These are phyloP conservation scores for Zenarchopterus dispar DNA, from an alignment of 2,797 vertebrate species.

Conservation along the genomic window DNA sequence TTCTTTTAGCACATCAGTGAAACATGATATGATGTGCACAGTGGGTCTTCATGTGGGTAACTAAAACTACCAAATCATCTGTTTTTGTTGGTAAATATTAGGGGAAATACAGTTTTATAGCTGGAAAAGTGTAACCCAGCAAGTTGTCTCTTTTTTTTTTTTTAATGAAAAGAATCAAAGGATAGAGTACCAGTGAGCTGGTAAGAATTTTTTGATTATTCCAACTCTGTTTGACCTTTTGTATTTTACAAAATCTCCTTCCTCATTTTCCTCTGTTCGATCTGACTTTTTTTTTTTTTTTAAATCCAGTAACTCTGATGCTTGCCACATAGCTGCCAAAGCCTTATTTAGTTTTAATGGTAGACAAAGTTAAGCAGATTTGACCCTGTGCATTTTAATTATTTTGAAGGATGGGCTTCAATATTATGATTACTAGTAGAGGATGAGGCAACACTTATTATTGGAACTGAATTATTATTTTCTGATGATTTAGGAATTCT, in stretches of 20 bases:
- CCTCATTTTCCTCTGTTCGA: conserved; percentile 13
- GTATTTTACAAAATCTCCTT: neutral
- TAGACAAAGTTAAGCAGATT: conserved; percentile 21
- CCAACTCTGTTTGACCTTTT: neutral
- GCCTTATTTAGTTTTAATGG: conserved; percentile 60
- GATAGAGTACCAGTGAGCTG: conserved; percentile 22
- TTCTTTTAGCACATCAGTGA: conserved; percentile 8
- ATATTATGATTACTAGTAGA: conserved; percentile 28
- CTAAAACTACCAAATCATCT: conserved; percentile 16
- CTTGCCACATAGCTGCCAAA: conserved; percentile 50
- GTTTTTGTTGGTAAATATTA: conserved; percentile 3
- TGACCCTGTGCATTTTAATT: conserved; percentile 54
- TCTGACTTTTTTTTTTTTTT: neutral
- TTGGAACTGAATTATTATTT: conserved; percentile 20
- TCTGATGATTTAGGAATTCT: conserved; percentile 36
- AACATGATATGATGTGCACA: neutral
- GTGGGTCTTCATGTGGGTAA: conserved; percentile 1
- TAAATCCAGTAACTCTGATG: neutral
- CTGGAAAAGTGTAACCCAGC: neutral
- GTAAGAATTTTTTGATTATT: conserved; percentile 56
- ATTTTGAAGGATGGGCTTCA: conserved; percentile 46
- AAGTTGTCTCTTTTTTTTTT: conserved; percentile 5
- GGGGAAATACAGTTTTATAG: neutral
- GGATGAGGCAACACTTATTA: conserved; percentile 23
- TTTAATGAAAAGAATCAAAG: neutral